These are phyloP conservation scores for Achatina immaculata DNA, from an alignment of 1,140 invertebrate genomes.

Conservation along the genomic window DNA sequence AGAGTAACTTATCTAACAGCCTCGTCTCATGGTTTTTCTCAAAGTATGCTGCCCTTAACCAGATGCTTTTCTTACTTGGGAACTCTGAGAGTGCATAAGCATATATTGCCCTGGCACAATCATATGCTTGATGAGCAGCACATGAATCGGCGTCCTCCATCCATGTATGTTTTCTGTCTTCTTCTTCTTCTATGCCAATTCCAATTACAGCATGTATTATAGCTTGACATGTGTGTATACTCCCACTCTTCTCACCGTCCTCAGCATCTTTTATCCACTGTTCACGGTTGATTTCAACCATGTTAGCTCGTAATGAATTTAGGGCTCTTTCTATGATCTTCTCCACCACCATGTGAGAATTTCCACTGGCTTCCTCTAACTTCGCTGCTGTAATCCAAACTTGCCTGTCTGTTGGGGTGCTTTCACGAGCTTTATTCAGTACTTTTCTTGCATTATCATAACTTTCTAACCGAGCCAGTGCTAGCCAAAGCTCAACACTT, in stretches of 20 bases:
- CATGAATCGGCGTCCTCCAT: slow-evolving; percentile 98
- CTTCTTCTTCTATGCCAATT: slow-evolving; percentile 95
- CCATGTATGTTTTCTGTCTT: slow-evolving; percentile 98
- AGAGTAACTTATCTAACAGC: no score
- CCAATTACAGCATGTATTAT: slow-evolving; percentile 91
- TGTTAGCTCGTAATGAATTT: slow-evolving; percentile 91
- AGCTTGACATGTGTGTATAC: slow-evolving; percentile 92
- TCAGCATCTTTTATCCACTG: slow-evolving; percentile 99
- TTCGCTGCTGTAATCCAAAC: slow-evolving; percentile 91
- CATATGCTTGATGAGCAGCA: slow-evolving; percentile 89
- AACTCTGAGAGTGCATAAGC: slow-evolving; percentile 91
- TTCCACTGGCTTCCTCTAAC: slow-evolving; percentile 97
- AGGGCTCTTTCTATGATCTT: slow-evolving; percentile 97
- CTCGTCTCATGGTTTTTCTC: slow-evolving; percentile 95
- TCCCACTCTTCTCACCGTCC: slow-evolving; percentile 95
- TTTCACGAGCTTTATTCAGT: slow-evolving; percentile 97
- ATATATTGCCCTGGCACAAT: slow-evolving; percentile 97
- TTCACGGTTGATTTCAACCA: slow-evolving; percentile 98
- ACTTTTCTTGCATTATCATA: slow-evolving; percentile 97
- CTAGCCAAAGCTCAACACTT: slow-evolving; percentile 87
- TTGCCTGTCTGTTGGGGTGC: slow-evolving; percentile 97
- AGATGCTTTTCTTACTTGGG: slow-evolving; percentile 98
- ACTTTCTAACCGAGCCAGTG: slow-evolving; percentile 93
- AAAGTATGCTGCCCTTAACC: slow-evolving; percentile 95
- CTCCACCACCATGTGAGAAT: slow-evolving; percentile 94